Conservation (phyloP, 2,113 vertebrate species). For the Himantopus leucocephalus region DNA sequence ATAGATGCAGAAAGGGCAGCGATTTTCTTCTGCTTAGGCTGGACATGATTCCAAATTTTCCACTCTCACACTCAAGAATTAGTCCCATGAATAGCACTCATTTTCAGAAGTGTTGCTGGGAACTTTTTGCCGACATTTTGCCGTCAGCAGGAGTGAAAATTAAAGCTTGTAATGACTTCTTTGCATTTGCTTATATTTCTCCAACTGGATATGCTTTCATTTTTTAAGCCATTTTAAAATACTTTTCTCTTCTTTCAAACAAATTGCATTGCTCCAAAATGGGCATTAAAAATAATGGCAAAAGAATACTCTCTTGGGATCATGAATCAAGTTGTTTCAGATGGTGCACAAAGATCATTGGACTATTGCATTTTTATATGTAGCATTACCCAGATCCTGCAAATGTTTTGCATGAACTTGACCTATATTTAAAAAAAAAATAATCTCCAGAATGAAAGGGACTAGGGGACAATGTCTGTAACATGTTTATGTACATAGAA, state of each 20-base stretch:
- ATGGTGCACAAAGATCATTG: not conserved
- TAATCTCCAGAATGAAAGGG: not conserved
- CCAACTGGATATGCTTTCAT: not conserved
- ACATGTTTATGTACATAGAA: no score
- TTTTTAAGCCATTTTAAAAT: not conserved
- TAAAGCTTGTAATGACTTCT: not conserved
- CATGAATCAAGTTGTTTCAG: not conserved
- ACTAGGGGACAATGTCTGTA: not conserved
- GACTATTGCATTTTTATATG: not conserved
- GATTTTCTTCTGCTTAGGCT: slow-evolving; percentile 15
- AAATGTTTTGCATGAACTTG: not conserved
- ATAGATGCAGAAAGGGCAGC: slow-evolving; percentile 1
- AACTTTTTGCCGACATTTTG: slow-evolving; percentile 25
- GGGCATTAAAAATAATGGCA: not conserved
- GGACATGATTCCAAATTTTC: not conserved
- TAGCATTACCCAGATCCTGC: not conserved
- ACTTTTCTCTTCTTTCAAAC: not conserved
- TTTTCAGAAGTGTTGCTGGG: not conserved
- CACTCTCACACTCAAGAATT: not conserved
- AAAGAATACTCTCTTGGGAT: not conserved
- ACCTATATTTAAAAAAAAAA: not conserved
- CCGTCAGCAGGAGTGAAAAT: not conserved
- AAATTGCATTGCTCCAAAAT: not conserved
- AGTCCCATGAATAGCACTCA: not conserved
- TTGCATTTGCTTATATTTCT: not conserved